Conservation (phyloP, 2,888 invertebrate genomes). For the Drepana falcataria region DNA sequence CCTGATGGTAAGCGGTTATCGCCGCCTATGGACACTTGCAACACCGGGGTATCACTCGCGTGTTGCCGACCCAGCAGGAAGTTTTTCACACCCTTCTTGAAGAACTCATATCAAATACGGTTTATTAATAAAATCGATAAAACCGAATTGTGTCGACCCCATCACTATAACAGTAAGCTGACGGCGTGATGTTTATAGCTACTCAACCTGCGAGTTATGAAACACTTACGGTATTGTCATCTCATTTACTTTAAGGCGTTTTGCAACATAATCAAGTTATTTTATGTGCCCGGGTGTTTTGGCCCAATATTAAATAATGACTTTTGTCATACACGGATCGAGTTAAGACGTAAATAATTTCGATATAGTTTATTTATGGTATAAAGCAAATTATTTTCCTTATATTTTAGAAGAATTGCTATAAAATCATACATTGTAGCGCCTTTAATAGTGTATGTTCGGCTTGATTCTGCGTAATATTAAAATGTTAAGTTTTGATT, state of each 20-base stretch:
- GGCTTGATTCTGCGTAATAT: neutral
- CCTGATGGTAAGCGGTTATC: too few relatives aligned
- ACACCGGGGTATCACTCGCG: too few relatives aligned
- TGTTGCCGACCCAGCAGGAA: too few relatives aligned
- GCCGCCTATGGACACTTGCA: too few relatives aligned
- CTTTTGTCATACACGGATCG: neutral
- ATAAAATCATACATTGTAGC: neutral
- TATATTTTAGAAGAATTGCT: neutral
- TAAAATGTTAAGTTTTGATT: neutral
- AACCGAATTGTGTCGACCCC: constrained; percentile 20
- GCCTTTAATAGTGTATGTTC: neutral
- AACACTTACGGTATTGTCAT: neutral
- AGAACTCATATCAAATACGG: too few relatives aligned
- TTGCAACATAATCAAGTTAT: neutral
- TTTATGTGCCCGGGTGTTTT: neutral
- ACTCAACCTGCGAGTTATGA: constrained; percentile 10
- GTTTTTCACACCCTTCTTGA: too few relatives aligned
- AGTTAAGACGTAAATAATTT: neutral
- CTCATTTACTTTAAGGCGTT: neutral
- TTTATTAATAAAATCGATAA: too few relatives aligned
- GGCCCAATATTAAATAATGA: neutral
- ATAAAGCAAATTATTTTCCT: neutral
- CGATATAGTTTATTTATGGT: neutral
- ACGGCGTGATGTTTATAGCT: constrained; percentile 43
- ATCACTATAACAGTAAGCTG: constrained; percentile 41